Evolutionary conservation across 2,888 invertebrate genomes (phyloP).

Genomic region (Acanthosoma haemorrhoidale): DNA sequence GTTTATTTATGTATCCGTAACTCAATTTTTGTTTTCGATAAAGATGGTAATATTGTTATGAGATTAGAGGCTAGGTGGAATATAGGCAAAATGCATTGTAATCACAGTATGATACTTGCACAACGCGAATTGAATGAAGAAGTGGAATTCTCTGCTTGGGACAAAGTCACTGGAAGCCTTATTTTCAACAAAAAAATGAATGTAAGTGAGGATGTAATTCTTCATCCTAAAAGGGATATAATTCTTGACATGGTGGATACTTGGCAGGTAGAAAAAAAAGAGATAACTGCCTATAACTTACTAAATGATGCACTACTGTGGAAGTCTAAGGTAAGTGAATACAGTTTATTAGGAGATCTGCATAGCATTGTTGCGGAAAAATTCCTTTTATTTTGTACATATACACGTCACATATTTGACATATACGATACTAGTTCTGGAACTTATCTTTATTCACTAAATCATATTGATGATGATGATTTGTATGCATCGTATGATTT

Average conservation of each 20-base stretch:
- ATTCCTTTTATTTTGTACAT: slow-evolving; percentile 29
- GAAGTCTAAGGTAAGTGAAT: slow-evolving; percentile 27
- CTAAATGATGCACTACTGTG: slow-evolving; percentile 27
- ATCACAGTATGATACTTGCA: slow-evolving; percentile 23
- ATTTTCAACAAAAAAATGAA: slow-evolving; percentile 17
- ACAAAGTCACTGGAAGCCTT: slow-evolving; percentile 22
- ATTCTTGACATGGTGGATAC: slow-evolving; percentile 27
- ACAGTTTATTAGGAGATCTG: slow-evolving; percentile 29
- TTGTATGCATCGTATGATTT: slow-evolving; percentile 23
- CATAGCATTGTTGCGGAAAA: slow-evolving; percentile 31
- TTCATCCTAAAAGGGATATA: slow-evolving; percentile 31
- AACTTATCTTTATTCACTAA: slow-evolving; percentile 25
- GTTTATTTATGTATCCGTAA: slow-evolving; percentile 22
- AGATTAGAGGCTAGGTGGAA: slow-evolving; percentile 17
- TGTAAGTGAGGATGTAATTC: slow-evolving; percentile 19
- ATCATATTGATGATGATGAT: slow-evolving; percentile 24
- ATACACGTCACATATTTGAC: slow-evolving; percentile 29
- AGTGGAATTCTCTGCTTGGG: slow-evolving; percentile 25
- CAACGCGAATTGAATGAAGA: slow-evolving; percentile 17
- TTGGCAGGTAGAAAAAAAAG: slow-evolving; percentile 23
- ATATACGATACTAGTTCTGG: slow-evolving; percentile 28
- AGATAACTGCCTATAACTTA: slow-evolving; percentile 27
- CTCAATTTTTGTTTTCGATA: slow-evolving; percentile 23
- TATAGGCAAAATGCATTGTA: slow-evolving; percentile 22
- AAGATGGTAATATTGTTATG: slow-evolving; percentile 6